Evolutionary conservation across 2,113 vertebrate genomes (phyloP).

Genomic region (Zapus hudsonius): DNA sequence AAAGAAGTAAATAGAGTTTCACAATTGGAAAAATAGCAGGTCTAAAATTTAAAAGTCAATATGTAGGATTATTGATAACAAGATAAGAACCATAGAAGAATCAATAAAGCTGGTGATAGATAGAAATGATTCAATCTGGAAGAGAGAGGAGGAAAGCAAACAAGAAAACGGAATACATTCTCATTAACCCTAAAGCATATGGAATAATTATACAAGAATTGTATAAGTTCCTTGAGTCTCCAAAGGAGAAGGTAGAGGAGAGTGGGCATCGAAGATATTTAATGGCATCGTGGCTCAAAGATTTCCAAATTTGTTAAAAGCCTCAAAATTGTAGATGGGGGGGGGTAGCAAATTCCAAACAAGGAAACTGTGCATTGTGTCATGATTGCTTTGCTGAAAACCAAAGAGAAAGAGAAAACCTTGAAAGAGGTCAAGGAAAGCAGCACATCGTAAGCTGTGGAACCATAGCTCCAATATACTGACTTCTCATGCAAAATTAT

Average conservation of each 20-base stretch:
- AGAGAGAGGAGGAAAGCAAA: background rate
- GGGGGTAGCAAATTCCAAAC: background rate
- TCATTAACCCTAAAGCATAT: background rate
- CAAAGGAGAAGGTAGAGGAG: background rate
- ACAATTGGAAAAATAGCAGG: background rate
- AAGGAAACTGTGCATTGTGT: background rate
- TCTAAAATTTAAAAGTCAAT: background rate
- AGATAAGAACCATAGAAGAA: background rate
- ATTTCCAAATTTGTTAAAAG: background rate
- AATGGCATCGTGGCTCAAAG: background rate
- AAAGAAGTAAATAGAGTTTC: background rate
- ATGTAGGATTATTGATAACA: background rate
- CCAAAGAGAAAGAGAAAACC: constrained; percentile 23
- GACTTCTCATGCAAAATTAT: constrained; percentile 16
- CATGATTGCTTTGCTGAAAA: background rate
- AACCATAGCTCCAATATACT: background rate
- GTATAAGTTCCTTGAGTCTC: background rate
- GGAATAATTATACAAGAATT: no score
- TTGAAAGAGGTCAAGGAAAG: background rate
- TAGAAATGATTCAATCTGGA: background rate
- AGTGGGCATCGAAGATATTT: background rate
- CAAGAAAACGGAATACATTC: background rate
- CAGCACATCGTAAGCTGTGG: background rate
- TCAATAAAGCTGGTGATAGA: background rate
- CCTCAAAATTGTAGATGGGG: constrained; percentile 24